Conservation (phyloP, 2,888 invertebrate genomes). For the Machimus rusticus region DNA sequence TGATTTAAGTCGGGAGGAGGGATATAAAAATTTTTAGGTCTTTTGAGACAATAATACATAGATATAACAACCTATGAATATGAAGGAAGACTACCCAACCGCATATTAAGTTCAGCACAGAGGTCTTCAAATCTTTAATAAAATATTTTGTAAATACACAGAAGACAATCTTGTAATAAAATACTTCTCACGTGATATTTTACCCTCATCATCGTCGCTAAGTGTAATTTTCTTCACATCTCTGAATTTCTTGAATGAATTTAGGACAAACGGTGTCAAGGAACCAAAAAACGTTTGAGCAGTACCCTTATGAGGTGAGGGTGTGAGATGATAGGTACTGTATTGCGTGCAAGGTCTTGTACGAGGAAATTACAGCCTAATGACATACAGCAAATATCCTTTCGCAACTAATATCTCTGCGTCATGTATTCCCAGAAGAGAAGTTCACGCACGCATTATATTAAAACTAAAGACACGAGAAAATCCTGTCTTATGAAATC, state of each 20-base stretch:
- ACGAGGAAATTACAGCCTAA: conserved; percentile 2
- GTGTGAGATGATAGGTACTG: neutral
- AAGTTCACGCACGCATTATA: neutral
- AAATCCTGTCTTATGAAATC: conserved; percentile 32
- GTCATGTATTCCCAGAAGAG: neutral
- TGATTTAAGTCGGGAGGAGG: too few species aligned
- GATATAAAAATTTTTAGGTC: too few species aligned
- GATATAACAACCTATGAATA: neutral
- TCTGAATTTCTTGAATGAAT: neutral
- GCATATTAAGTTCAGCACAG: neutral
- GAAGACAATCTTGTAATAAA: conserved; percentile 35
- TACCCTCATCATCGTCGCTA: conserved; percentile 32
- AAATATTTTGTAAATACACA: conserved; percentile 15
- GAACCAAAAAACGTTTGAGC: neutral
- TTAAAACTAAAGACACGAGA: neutral
- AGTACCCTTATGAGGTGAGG: neutral
- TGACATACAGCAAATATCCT: conserved; percentile 27
- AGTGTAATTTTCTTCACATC: conserved; percentile 21
- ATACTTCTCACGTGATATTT: conserved; percentile 33
- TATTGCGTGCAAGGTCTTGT: neutral
- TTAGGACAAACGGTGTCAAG: neutral
- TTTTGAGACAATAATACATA: neutral
- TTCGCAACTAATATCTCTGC: neutral
- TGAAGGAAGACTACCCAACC: neutral
- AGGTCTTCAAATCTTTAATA: conserved; percentile 20